Conservation (phyloP, 1,140 invertebrate species). For the Drosophila orena region DNA sequence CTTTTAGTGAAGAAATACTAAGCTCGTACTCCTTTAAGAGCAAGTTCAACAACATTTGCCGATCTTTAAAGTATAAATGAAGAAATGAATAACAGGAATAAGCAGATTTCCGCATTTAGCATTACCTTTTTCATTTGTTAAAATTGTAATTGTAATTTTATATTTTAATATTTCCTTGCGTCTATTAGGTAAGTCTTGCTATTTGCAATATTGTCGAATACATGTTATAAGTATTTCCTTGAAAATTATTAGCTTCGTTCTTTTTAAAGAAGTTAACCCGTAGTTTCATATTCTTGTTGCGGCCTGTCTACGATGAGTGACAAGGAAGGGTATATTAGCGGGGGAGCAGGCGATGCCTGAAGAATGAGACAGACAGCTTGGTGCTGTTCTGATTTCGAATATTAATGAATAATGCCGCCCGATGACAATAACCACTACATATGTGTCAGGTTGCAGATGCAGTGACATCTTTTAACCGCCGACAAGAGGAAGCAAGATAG, state of each 20-base stretch:
- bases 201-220: too few relatives aligned
- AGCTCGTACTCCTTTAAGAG: not conserved
- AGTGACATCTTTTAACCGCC: conserved; percentile 64
- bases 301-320: not conserved
- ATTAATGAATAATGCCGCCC: conserved; percentile 35
- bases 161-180: too few relatives aligned
- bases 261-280: not conserved
- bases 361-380: conserved; percentile 41
- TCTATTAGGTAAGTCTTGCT: too few relatives aligned
- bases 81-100: too few relatives aligned
- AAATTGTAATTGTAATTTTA: too few relatives aligned
- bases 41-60: not conserved
- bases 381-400: conserved; percentile 38
- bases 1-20: not conserved
- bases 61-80: too few relatives aligned
- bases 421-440: conserved; percentile 26
- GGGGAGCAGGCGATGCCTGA: not conserved
- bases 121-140: too few relatives aligned
- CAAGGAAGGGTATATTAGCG: not conserved
- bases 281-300: conserved; percentile 12
- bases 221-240: too few relatives aligned
- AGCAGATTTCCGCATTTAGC: too few relatives aligned
- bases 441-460: conserved; percentile 59
- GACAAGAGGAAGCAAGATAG: not conserved
- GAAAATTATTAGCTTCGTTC: not conserved